phyloP scores from a whole-genome alignment of 1,140 invertebrate species.

The Eurytemora carolleeae region DNA sequence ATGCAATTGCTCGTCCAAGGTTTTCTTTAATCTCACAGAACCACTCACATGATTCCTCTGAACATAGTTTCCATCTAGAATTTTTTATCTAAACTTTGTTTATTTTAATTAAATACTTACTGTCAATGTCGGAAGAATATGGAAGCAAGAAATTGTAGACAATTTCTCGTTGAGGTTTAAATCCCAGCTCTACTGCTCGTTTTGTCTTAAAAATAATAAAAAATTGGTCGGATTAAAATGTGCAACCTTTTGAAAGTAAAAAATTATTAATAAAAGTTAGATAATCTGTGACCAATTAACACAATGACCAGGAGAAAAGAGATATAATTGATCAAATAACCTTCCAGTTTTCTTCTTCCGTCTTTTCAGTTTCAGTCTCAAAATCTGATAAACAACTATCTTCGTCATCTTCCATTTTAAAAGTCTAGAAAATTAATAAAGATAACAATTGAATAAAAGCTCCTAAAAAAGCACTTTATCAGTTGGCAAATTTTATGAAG shows the following conservation, averaged over 20 bases:
- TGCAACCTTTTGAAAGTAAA: neutral
- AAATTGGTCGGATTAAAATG: neutral
- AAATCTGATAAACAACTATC: neutral
- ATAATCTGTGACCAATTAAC: neutral
- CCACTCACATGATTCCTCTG: neutral
- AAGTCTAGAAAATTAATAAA: too few relatives aligned
- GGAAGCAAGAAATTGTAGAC: constrained; percentile 43
- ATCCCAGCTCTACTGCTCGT: constrained; percentile 19
- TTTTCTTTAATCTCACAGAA: neutral
- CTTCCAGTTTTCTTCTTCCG: neutral
- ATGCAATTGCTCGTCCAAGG: neutral
- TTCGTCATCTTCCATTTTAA: neutral
- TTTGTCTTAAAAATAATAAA: constrained; percentile 9
- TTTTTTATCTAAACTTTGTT: neutral
- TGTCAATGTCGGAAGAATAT: constrained; percentile 40
- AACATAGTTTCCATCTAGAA: neutral
- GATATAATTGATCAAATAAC: constrained; percentile 13
- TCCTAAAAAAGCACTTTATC: too few relatives aligned
- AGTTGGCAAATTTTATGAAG: too few relatives aligned
- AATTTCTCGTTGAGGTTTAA: constrained; percentile 37
- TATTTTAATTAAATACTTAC: constrained; percentile 25
- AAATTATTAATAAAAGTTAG: neutral
- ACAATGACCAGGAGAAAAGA: constrained; percentile 4
- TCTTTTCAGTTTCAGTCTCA: neutral
- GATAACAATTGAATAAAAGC: too few relatives aligned